phyloP scores from a whole-genome alignment of 2,888 invertebrate species.

The Cecidostiba fungosa region DNA sequence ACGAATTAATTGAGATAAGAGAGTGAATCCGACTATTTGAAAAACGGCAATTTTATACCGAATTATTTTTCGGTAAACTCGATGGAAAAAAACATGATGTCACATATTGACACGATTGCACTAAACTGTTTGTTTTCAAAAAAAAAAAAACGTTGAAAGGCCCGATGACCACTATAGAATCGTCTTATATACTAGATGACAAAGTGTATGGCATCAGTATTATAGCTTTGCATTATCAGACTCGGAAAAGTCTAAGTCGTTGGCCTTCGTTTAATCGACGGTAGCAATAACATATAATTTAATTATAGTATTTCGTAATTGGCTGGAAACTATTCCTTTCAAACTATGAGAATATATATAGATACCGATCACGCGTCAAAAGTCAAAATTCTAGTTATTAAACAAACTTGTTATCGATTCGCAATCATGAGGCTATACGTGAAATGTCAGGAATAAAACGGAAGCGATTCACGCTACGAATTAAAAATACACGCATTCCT shows the following conservation, averaged over 20 bases:
- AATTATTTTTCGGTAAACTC: not conserved
- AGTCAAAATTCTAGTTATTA: not conserved
- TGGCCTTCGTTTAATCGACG: not conserved
- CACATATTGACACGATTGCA: not conserved
- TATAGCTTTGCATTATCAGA: not conserved
- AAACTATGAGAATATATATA: not conserved
- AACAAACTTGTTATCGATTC: not conserved
- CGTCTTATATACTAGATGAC: no score
- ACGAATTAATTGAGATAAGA: not conserved
- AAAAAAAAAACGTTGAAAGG: not conserved
- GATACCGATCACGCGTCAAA: not conserved
- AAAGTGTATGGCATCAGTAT: no score
- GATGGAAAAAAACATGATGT: not conserved
- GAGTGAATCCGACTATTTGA: not conserved
- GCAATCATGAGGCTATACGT: not conserved
- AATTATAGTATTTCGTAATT: not conserved
- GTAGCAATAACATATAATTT: not conserved
- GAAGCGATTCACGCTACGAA: not conserved
- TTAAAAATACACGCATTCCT: slow-evolving; percentile 17
- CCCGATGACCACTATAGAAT: not conserved
- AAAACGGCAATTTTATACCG: not conserved
- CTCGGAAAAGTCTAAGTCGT: not conserved
- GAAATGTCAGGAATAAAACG: not conserved
- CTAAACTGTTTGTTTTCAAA: not conserved
- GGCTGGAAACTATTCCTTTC: no score